Evolutionary conservation across 2,113 vertebrate genomes (phyloP).

Genomic region (Brienomyrus longianalis): DNA sequence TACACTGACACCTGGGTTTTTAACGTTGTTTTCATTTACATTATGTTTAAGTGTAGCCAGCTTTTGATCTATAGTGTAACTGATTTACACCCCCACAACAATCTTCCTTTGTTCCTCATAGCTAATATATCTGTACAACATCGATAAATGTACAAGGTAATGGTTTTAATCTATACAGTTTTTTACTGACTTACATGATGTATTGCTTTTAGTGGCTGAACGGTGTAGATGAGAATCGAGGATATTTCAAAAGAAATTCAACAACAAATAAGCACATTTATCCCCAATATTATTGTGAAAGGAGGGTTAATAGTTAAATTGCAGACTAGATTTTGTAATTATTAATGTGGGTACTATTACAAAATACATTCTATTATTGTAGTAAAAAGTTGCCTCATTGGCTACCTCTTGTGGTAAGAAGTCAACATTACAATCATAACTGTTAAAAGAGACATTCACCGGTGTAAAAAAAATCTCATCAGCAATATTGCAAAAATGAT

Average conservation of each 20-base stretch:
- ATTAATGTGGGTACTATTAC: background rate
- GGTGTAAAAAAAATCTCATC: background rate
- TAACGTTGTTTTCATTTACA: background rate
- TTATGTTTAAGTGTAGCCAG: background rate
- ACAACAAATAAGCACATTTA: background rate
- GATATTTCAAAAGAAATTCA: background rate
- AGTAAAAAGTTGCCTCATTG: background rate
- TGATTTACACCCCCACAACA: background rate
- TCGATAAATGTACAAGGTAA: background rate
- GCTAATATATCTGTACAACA: background rate
- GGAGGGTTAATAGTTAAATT: background rate
- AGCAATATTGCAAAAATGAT: background rate
- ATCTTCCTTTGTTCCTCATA: background rate
- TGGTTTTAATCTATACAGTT: background rate
- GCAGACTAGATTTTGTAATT: no score
- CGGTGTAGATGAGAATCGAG: background rate
- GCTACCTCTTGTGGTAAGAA: slow-evolving; percentile 12
- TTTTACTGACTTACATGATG: background rate
- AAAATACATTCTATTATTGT: background rate
- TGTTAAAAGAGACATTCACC: background rate
- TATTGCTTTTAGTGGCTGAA: background rate
- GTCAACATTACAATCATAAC: background rate
- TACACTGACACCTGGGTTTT: background rate
- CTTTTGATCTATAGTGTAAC: background rate
- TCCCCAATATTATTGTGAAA: background rate